These are phyloP conservation scores for Chrysolina haemoptera DNA, from an alignment of 2,888 invertebrate genomes.

Conservation along the genomic window DNA sequence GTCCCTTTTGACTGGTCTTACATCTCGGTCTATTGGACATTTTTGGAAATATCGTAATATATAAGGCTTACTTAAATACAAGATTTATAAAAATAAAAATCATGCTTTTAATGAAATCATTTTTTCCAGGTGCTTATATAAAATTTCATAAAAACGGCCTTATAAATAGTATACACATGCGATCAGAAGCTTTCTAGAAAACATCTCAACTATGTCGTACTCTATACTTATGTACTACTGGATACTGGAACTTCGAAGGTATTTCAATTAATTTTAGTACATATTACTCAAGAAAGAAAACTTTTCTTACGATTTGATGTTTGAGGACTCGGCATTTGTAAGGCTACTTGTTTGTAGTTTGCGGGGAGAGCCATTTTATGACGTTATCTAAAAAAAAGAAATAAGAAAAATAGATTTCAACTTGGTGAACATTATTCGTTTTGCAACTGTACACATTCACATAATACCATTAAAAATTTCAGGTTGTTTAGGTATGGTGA, in stretches of 20 bases:
- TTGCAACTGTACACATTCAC: too few relatives aligned
- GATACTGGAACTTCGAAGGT: slow-evolving; percentile 30
- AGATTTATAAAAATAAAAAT: slow-evolving; percentile 42
- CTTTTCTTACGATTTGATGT: slow-evolving; percentile 79
- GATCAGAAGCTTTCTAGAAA: slow-evolving; percentile 60
- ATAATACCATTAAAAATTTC: too few relatives aligned
- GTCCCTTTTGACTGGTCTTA: too few relatives aligned
- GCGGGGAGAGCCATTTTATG: slow-evolving; percentile 82
- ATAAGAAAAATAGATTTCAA: too few relatives aligned
- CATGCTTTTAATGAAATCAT: slow-evolving; percentile 55
- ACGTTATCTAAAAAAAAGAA: background rate
- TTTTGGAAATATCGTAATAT: slow-evolving; percentile 43
- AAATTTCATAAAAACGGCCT: slow-evolving; percentile 50
- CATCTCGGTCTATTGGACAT: background rate
- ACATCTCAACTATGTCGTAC: slow-evolving; percentile 47
- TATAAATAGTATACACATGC: slow-evolving; percentile 60
- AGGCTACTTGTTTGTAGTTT: slow-evolving; percentile 88
- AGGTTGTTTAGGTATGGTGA: too few relatives aligned
- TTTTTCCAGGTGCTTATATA: slow-evolving; percentile 47
- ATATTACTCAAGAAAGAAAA: slow-evolving; percentile 28
- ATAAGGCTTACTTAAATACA: slow-evolving; percentile 51
- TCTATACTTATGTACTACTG: slow-evolving; percentile 48
- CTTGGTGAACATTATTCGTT: background rate
- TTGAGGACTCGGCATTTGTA: slow-evolving; percentile 81
- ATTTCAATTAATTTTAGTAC: slow-evolving; percentile 28